Evolutionary conservation across 2,113 vertebrate species (phyloP).

Genomic region (Oncorhynchus masou): DNA sequence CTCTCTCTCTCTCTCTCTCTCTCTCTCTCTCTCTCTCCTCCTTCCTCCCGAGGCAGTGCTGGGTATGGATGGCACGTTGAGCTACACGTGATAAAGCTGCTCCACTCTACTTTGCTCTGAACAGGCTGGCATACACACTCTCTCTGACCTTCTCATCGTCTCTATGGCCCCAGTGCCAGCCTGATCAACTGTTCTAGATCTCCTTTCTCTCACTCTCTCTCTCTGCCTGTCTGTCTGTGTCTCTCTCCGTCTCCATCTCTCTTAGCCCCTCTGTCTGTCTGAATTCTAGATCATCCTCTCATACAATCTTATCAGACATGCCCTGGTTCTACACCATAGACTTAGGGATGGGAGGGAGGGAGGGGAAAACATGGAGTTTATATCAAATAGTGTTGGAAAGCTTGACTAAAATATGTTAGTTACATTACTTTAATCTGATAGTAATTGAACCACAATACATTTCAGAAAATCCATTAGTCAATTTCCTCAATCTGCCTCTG

Average conservation of each 20-base stretch:
- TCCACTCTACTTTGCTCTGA: neutral
- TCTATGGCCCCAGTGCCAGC: conserved; percentile 41
- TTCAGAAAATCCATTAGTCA: conserved; percentile 35
- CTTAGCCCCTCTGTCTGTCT: neutral
- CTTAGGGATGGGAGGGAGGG: neutral
- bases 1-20: neutral
- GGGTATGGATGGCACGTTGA: conserved; percentile 50
- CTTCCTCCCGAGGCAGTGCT: conserved; percentile 31
- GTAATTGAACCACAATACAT: conserved; percentile 38
- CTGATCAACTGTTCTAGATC: conserved; percentile 16
- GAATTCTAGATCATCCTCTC: neutral
- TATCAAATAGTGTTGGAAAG: conserved; percentile 42
- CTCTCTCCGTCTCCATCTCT: neutral
- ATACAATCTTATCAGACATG: neutral
- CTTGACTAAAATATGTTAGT: neutral
- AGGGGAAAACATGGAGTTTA: conserved; percentile 39
- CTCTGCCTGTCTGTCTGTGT: neutral
- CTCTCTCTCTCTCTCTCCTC: neutral
- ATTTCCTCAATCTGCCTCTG: neutral
- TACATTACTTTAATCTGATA: conserved; percentile 23
- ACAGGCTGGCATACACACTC: neutral
- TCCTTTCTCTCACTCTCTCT: neutral
- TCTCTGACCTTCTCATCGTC: conserved; percentile 37
- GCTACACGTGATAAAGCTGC: conserved; percentile 53
- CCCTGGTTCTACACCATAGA: neutral